Evolutionary conservation across 2,113 vertebrate genomes (phyloP), one percentile per base, ranked within the genome.

Genomic region (Amblyornis subalaris): DNA sequence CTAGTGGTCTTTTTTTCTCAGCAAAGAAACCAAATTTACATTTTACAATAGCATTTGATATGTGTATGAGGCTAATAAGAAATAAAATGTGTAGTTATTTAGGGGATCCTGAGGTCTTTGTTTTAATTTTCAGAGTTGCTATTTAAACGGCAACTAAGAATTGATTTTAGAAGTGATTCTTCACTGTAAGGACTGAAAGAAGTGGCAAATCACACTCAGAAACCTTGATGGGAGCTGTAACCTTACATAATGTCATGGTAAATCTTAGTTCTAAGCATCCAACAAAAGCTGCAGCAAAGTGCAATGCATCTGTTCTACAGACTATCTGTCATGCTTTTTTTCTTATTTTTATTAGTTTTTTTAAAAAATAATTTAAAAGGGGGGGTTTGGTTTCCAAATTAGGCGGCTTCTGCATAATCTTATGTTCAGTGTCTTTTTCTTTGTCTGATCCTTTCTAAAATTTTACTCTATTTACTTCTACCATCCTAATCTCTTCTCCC

Each of bases 141-240:
- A 89, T 84, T 95, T 95, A 82, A 94, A 91, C 29, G 60, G 19
- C 64, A 97, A 47, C 53, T 93, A 77, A 80, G 62, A 62, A 65
- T 3, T 92, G 12, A 90, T 91, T 96, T 93, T 77, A 61, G 23
- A 95, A 83, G 15, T 61, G 10, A 88, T 94, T 92, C 31, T 93
- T 94, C 53, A 88, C 16, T 79, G 10, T 57, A n/a, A 87, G 23
- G 20, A 17, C 77, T 83, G 69, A 89, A 70, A 89, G 54, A 89
- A 89, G 25, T 87, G n/a, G n/a, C 24, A 89, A 78, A 91, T 36
- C 47, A 81, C 65, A 90, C 48, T 47, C 23, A 73, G 28, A 76
- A 51, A 44, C 44, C 7, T 29, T 83, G 16, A 53, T 31, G 11
- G 51, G 12, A 86, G 24, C 5, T 83, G 22, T 23, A 78, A 47